Evolutionary conservation across 2,797 vertebrate genomes (phyloP).

Genomic region (Cygnus olor): DNA sequence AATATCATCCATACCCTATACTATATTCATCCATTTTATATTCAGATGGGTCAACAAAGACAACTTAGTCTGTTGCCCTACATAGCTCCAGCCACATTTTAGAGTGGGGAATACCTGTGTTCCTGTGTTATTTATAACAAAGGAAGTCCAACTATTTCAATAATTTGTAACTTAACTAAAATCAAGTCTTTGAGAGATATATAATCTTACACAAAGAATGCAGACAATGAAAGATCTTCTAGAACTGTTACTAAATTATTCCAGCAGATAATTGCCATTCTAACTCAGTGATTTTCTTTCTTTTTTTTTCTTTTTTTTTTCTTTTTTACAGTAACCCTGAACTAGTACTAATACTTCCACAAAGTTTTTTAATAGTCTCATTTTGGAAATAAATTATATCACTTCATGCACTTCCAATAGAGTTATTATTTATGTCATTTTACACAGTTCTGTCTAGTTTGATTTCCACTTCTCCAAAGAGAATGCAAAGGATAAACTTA

Average conservation of each 20-base stretch:
- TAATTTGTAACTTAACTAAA: background rate
- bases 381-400: background rate
- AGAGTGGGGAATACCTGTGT: background rate
- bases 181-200: background rate
- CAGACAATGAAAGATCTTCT: background rate
- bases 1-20: background rate
- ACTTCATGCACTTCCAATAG: background rate
- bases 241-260: background rate
- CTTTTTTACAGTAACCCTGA: background rate
- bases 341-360: background rate
- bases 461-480: background rate
- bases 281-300: background rate
- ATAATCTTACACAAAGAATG: background rate
- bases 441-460: background rate
- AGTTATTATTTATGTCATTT: background rate
- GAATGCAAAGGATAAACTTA: background rate
- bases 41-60: background rate
- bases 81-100: background rate
- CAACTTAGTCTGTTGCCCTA: background rate
- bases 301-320: too few relatives aligned
- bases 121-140: background rate
- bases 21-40: background rate
- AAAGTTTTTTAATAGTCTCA: background rate
- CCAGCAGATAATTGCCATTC: background rate
- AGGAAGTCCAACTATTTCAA: background rate